Base-by-base conservation (phyloP, 2,888 invertebrate genomes). In the Cryptosula pallasiana region DNA sequence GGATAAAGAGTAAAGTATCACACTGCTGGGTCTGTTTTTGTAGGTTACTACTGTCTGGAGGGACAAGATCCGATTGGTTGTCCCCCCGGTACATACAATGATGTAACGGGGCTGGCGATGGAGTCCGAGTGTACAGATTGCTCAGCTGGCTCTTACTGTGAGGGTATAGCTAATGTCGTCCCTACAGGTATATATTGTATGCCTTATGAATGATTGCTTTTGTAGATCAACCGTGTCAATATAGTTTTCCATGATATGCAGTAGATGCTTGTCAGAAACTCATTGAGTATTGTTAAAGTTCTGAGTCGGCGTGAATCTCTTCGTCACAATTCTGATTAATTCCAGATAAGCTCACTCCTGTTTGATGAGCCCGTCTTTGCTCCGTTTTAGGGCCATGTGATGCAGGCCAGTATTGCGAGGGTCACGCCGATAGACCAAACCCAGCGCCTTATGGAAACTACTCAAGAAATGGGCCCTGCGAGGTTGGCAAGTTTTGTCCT, bases 31-130 rank as follows among this genome's bases (percentile, higher is more conserved):
- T 45, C 20, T 13, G 45, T 20, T 45, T 23, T 72, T 75, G 25
- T 74, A 82, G 83, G 83, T 9, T 78, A 79, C 73, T 83, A 82
- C 75, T 83, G 83, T 72, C 78, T 79, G 0, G 77, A 74, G 45
- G 80, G 78, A n/a, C 73, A 74, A 5, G 71, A 77, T 1, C 81
- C 82, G 2, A 76, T 79, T 58, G 79, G 82, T 0, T 83, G 83
- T 73, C 81, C 82, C 1, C 76, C 77, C n/a, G 82, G 82, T 1
- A 83, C 82, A 0, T 82, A 76, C 75, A 82, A 81, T 77, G 81
- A 82, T 72, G 75, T 73, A 27, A 82, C 82, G 9, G 80, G 82
- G 23, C 77, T 79, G 75, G 75, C 75, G 23, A 72, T 71, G 0
- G 75, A 70, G 0, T 45, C 76, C 9, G 78, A 81, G 63, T 83